These are phyloP conservation scores for Drosophila orena DNA, from an alignment of 1,140 invertebrate genomes.

Conservation along the genomic window DNA sequence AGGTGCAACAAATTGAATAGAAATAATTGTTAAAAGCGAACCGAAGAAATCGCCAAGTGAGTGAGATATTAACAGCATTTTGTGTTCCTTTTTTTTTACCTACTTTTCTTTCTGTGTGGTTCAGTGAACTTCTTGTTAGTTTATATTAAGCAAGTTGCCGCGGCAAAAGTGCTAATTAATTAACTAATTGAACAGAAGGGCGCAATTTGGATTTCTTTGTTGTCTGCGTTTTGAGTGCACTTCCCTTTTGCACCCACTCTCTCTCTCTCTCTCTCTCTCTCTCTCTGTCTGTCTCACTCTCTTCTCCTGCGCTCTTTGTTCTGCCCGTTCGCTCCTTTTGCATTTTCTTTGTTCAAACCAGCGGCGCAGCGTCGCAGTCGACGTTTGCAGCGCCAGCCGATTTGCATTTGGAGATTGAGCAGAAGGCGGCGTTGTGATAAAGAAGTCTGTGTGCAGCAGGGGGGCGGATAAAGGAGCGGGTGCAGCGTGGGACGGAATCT, in stretches of 20 bases:
- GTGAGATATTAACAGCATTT: constrained; percentile 13
- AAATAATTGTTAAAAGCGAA: constrained; percentile 31
- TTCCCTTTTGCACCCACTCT: constrained; percentile 51
- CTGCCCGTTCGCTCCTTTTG: constrained; percentile 46
- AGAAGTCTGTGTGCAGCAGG: constrained; percentile 12
- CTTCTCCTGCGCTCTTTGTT: constrained; percentile 21
- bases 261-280: background rate
- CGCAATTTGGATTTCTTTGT: constrained; percentile 54
- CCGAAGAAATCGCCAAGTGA: constrained; percentile 19
- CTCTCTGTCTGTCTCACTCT: no score
- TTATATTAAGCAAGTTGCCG: constrained; percentile 35
- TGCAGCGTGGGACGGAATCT: background rate
- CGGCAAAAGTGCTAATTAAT: constrained; percentile 45
- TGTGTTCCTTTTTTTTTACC: background rate
- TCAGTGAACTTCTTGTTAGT: constrained; percentile 40
- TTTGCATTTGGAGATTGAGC: constrained; percentile 36
- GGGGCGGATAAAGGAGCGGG: background rate
- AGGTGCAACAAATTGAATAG: constrained; percentile 34
- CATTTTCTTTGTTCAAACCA: constrained; percentile 60
- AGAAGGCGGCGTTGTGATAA: constrained; percentile 15
- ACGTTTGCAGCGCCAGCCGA: constrained; percentile 41
- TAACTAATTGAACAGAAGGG: constrained; percentile 40
- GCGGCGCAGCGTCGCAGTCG: constrained; percentile 32
- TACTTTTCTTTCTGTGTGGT: constrained; percentile 28
- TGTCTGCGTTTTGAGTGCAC: constrained; percentile 67